Conservation (phyloP, 2,888 invertebrate species). For the Nephrotoma guestfalica region DNA sequence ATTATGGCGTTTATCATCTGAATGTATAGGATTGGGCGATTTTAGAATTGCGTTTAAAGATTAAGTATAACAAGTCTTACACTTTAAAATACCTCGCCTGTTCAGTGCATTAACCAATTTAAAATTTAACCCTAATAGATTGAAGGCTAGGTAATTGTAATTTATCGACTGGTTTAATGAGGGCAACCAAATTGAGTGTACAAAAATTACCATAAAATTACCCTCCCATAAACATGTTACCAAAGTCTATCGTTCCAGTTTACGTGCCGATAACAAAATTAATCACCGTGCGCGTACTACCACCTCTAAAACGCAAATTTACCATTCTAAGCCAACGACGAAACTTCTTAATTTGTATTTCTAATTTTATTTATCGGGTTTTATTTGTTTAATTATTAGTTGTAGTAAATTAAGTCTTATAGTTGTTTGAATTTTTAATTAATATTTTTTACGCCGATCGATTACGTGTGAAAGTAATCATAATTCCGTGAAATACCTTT, state of each 20-base stretch:
- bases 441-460: not conserved
- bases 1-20: no score
- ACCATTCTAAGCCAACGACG: not conserved
- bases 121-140: not conserved
- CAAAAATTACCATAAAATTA: not conserved
- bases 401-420: not conserved
- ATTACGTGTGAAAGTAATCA: not conserved
- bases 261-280: not conserved
- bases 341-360: not conserved
- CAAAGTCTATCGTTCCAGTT: not conserved
- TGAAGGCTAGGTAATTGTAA: not conserved
- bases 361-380: not conserved
- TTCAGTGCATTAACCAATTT: not conserved
- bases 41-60: no score
- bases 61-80: not conserved
- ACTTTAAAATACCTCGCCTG: no score
- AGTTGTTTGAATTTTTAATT: not conserved
- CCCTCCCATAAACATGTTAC: not conserved
- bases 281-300: not conserved
- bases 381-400: not conserved
- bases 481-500: not conserved
- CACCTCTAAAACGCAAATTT: not conserved
- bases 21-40: no score
- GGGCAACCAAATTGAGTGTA: not conserved
- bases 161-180: not conserved